Base-by-base conservation (phyloP, 2,888 invertebrate species). In the Eilema sororculum region DNA sequence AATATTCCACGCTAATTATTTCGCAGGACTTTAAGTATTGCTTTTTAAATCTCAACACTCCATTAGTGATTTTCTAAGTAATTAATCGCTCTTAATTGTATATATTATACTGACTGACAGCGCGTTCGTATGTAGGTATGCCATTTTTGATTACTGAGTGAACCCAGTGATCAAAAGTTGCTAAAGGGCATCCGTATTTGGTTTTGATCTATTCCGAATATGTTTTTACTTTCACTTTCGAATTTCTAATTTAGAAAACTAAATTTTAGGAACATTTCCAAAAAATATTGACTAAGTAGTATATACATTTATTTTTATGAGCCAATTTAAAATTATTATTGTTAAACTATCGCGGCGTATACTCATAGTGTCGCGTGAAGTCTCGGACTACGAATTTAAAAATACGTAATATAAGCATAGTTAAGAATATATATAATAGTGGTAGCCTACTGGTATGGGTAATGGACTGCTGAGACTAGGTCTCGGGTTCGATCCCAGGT, bases 1-100 rank as follows among this genome's bases (percentile, higher is more conserved):
- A 75, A 77, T 72, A 65, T 68, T 58, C 46, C 25, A 28, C 33
- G 41, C 10, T 33, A 58, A 70, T 71, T 73, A 67, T 61, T 69
- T 67, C 20, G 41, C 63, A 33, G n/a, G 41, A 62, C 22, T 22
- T 69, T 57, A 61, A 56, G 57, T 33, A 60, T 46, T 64, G 16
- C 37, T 22, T 52, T 61, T 60, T 61, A 16, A 62, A 64, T 65
- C 24, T 65, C 33, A 68, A 65, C 30, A 57, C 9, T 10, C 24
- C 0, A 56, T 57, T 65, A 56, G 16, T 65, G 33, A 0, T 24
- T 30, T 33, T 30, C 12, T n/a, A n/a, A 28, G 37, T 8, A 20
- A 37, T 33, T 37, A 58, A 65, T 68, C 71, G 41, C 52, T 52
- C 25, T 22, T 64, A 52, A 52, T 64, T n/a, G 20, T 52, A 63